Conservation (phyloP, 1,140 invertebrate genomes). For the Papilio xuthus region DNA sequence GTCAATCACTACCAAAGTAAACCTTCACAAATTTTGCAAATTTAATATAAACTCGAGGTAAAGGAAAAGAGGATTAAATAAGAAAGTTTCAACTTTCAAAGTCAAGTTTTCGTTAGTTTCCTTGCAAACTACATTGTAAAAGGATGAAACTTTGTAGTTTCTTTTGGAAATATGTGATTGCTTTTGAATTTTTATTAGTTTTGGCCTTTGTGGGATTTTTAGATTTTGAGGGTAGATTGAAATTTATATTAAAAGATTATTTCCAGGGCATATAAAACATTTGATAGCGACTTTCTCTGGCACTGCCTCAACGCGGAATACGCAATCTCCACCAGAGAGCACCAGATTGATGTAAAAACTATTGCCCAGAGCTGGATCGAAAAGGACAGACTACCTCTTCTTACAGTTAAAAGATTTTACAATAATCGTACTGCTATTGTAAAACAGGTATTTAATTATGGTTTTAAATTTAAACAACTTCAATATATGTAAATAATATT, state of each 20-base stretch:
- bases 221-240: background rate
- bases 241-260: background rate
- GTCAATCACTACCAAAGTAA: no score
- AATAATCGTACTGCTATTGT: conserved; percentile 83
- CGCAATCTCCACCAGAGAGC: conserved; percentile 81
- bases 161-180: background rate
- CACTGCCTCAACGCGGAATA: conserved; percentile 87
- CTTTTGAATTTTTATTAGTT: conserved; percentile 20
- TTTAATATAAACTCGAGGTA: background rate
- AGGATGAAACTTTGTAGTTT: conserved; percentile 5
- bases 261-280: conserved; percentile 87
- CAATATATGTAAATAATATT: no score
- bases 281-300: conserved; percentile 92
- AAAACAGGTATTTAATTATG: conserved; percentile 82
- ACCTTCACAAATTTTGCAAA: background rate
- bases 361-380: conserved; percentile 91
- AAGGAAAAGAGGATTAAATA: conserved; percentile 5
- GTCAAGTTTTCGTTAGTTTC: background rate
- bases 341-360: conserved; percentile 83
- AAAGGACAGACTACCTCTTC: conserved; percentile 90
- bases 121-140: conserved; percentile 5
- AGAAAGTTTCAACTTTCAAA: conserved; percentile 15
- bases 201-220: background rate
- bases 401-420: conserved; percentile 88
- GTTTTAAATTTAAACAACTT: no score